Base-by-base conservation (phyloP, 2,113 vertebrate species). In the Oxygymnocypris stewartii region DNA sequence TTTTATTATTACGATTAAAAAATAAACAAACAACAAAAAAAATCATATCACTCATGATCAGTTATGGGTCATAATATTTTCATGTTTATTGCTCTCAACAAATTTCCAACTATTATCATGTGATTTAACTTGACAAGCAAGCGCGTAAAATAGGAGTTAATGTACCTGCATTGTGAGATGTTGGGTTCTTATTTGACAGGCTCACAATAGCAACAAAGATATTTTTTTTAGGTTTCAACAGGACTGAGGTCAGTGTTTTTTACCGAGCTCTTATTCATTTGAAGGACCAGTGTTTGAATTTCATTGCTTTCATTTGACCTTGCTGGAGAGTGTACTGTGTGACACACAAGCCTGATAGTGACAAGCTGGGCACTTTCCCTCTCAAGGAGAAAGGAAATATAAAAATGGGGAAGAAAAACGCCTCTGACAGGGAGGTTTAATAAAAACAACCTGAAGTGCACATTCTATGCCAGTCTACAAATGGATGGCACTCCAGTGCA, bases 261-360 rank as follows among this genome's bases (percentile, higher is more conserved):
- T 35, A 31, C 63, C 35, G 16, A 67, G n/a, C n/a, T 49, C 40
- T 80, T 42, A 67, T 31, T 42, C 8, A 44, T 49, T 82, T 67
- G 25, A 82, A 82, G 9, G 1, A 69, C 61, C 59, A 20, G 20
- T 6, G 37, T 40, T 90, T 79, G 87, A 84, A 74, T 92, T 92
- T 91, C 87, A 93, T 91, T 92, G 89, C 88, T 84, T 90, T 90
- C 85, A 9, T 12, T 57, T 91, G 91, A 91, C 91, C 92, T 93
- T 91, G 91, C 87, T 85, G 90, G 88, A 86, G 86, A 91, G 88
- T 75, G 85, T 74, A 79, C 82, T 35, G 63, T 69, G n/a, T 23
- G 28, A 86, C 84, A 73, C 44, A 80, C 81, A 59, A 69, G 61
- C 47, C 76, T 79, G 35, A 73, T 16, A 13, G 59, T 54, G 63